Evolutionary conservation across 2,113 vertebrate genomes (phyloP).

Genomic region (Cariama cristata): DNA sequence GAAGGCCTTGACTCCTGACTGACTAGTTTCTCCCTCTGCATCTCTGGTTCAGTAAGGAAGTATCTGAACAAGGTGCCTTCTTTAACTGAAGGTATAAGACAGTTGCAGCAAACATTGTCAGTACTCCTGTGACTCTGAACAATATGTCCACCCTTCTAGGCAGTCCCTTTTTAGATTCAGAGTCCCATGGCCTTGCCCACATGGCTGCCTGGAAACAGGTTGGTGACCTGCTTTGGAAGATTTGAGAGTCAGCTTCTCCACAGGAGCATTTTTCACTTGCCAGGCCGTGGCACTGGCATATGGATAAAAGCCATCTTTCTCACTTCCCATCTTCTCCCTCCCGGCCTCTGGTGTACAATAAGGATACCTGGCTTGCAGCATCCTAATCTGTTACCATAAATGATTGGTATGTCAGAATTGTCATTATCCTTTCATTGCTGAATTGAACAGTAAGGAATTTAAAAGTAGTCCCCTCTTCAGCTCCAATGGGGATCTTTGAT

Average conservation of each 20-base stretch:
- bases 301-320: neutral
- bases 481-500: neutral
- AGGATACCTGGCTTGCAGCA: neutral
- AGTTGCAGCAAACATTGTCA: neutral
- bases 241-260: neutral
- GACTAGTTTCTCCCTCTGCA: neutral
- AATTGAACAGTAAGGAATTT: neutral
- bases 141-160: neutral
- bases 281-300: neutral
- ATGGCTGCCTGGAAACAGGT: neutral
- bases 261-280: neutral
- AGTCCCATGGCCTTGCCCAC: neutral
- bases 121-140: neutral
- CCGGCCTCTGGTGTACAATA: neutral
- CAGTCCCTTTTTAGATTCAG: neutral
- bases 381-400: neutral
- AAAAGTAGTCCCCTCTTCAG: neutral
- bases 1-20: neutral
- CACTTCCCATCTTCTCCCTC: neutral
- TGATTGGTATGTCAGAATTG: neutral
- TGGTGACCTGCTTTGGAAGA: neutral
- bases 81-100: neutral
- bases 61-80: neutral
- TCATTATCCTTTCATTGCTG: neutral
- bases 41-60: neutral